Evolutionary conservation across 2,797 vertebrate species (phyloP).

Genomic region (Phrynocephalus vlangalii): DNA sequence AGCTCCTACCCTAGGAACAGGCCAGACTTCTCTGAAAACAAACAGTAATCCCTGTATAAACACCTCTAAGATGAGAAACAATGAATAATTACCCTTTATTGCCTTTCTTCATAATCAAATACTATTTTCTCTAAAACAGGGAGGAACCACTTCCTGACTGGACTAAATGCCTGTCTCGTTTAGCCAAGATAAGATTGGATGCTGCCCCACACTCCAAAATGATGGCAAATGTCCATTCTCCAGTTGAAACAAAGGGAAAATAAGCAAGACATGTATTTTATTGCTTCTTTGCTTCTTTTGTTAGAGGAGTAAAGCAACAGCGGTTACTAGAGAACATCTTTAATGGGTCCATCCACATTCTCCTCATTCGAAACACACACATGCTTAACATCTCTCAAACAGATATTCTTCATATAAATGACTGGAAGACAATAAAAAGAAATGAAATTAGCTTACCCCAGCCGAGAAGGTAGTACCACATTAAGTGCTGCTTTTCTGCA

Average conservation of each 20-base stretch:
- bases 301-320: conserved; percentile 18
- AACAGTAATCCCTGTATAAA: conserved; percentile 69
- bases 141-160: conserved; percentile 71
- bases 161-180: conserved; percentile 56
- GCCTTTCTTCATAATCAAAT: conserved; percentile 55
- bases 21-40: conserved; percentile 62
- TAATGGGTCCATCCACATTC: not conserved
- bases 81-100: conserved; percentile 72
- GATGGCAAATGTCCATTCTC: conserved; percentile 38
- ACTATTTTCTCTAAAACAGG: conserved; percentile 63
- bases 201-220: conserved; percentile 6
- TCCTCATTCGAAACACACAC: not conserved
- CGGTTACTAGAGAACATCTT: not conserved
- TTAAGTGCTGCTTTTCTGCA: conserved; percentile 95
- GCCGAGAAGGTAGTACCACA: conserved; percentile 98
- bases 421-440: not conserved
- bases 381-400: not conserved
- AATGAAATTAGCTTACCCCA: conserved; percentile 86
- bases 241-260: conserved; percentile 55
- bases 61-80: conserved; percentile 65
- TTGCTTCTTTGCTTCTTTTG: conserved; percentile 37
- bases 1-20: conserved; percentile 49
- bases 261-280: not conserved
- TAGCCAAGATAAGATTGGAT: conserved; percentile 41
- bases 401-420: not conserved